Conservation (phyloP, 2,113 vertebrate genomes). For the Picathartes gymnocephalus region DNA sequence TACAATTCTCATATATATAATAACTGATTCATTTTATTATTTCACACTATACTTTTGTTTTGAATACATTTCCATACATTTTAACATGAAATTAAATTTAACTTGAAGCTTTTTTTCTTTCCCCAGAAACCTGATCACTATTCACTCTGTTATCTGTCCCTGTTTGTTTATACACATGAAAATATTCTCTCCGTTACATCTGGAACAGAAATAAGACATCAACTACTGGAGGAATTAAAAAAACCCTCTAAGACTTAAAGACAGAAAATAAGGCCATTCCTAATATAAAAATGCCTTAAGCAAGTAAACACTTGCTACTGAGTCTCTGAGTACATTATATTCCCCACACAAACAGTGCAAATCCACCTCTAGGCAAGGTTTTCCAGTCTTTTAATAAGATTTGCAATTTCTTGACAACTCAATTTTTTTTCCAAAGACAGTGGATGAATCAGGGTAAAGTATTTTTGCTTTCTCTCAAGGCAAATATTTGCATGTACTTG, state of each 20-base stretch:
- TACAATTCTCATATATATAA: neutral
- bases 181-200: neutral
- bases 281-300: neutral
- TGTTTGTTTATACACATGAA: neutral
- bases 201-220: neutral
- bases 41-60: neutral
- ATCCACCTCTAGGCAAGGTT: slow-evolving; percentile 19
- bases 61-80: neutral
- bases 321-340: neutral
- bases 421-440: neutral
- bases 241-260: neutral
- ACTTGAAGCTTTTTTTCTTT: neutral
- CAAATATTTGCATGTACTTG: neutral
- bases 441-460: neutral
- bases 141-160: neutral
- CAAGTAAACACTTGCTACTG: neutral
- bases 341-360: neutral
- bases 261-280: neutral
- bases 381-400: slow-evolving; percentile 17
- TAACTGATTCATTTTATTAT: neutral
- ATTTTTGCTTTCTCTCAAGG: neutral
- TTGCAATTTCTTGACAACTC: neutral
- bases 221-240: neutral
- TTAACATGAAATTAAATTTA: neutral
- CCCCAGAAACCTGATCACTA: neutral